phyloP scores from a whole-genome alignment of 2,113 vertebrate genomes.

The Urocolius indicus region DNA sequence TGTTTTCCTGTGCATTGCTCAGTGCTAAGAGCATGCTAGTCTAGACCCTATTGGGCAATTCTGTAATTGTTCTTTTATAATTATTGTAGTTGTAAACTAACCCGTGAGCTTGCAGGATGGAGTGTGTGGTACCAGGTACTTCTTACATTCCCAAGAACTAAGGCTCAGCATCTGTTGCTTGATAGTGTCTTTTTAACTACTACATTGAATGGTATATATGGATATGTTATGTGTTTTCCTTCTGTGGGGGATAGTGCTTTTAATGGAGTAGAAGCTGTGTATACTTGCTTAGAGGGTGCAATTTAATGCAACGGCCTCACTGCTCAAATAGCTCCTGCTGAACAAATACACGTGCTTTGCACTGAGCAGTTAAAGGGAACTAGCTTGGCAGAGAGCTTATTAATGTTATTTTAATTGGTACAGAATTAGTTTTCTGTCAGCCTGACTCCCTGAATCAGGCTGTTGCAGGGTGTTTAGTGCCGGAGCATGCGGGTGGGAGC shows the following conservation, averaged over 20 bases:
- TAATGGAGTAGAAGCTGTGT: background rate
- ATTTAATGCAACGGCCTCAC: accelerated
- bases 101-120: background rate
- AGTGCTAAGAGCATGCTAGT: background rate
- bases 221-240: background rate
- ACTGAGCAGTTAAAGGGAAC: background rate
- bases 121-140: background rate
- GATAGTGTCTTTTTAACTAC: background rate
- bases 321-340: background rate
- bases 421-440: background rate
- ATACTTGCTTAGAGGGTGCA: background rate
- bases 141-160: background rate
- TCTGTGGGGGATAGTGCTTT: background rate
- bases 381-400: background rate
- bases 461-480: background rate
- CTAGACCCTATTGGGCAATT: background rate
- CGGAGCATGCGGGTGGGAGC: background rate
- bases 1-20: background rate
- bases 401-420: background rate
- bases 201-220: background rate
- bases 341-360: accelerated
- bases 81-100: background rate
- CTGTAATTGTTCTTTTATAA: background rate
- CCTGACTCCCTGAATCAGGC: background rate
- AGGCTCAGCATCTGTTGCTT: background rate